These are phyloP conservation scores for Addax nasomaculatus DNA, from an alignment of 2,113 vertebrate genomes.

Conservation along the genomic window DNA sequence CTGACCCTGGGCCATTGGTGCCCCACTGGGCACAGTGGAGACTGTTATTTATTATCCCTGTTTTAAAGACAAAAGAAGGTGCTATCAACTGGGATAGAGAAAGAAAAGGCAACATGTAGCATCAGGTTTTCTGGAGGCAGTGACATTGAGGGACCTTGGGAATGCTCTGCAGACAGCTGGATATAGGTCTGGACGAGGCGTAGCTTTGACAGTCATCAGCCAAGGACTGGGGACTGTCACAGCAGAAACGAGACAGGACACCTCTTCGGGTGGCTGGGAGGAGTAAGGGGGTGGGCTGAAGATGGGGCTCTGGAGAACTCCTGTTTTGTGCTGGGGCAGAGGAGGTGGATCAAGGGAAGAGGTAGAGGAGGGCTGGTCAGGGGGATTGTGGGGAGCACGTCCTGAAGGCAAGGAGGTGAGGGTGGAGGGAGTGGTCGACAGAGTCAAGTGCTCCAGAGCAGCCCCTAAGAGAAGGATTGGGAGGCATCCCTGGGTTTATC, in stretches of 20 bases:
- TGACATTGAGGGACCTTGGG: background rate
- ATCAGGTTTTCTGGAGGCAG: background rate
- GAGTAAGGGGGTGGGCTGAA: background rate
- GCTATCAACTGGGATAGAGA: background rate
- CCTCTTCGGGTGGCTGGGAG: background rate
- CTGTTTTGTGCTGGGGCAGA: background rate
- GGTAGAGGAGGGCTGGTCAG: background rate
- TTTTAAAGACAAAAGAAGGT: background rate
- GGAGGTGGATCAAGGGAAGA: background rate
- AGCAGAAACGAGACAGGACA: rapidly evolving
- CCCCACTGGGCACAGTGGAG: rapidly evolving
- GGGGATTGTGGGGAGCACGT: background rate
- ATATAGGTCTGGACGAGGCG: background rate
- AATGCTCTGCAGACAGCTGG: background rate
- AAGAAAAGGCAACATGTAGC: background rate
- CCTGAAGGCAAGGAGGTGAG: background rate
- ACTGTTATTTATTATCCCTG: rapidly evolving
- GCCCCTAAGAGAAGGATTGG: background rate
- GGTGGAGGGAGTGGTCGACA: background rate
- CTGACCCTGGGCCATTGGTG: rapidly evolving
- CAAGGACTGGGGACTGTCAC: background rate
- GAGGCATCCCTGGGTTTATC: too few species aligned
- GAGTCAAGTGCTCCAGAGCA: background rate
- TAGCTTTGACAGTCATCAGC: background rate
- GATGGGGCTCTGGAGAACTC: background rate